A percentile compares a stretch with the other conserved stretches of the same genome.
phyloP scores from a whole-genome alignment of 2,888 invertebrate species.

The Hydropsyche betteni region DNA sequence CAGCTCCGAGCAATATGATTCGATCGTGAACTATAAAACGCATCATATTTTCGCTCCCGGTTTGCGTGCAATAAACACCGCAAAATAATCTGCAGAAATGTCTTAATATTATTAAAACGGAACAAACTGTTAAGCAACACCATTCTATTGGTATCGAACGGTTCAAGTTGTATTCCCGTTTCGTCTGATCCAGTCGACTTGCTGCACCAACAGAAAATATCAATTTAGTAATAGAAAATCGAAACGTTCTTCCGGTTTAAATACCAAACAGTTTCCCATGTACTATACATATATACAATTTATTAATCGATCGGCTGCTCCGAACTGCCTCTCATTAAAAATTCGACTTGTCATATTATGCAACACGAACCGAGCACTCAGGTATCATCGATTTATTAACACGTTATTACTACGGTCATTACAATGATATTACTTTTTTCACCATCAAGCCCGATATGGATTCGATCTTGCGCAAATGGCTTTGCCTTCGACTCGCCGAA shows the following conservation, averaged over 20 bases:
- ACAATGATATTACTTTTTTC: conserved; percentile 19
- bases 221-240: conserved; percentile 18
- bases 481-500: conserved; percentile 15
- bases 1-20: no score
- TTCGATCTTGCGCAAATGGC: not conserved
- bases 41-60: not conserved
- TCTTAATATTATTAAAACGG: conserved; percentile 44
- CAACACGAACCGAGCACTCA: conserved; percentile 4
- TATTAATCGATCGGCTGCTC: no score
- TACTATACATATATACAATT: no score
- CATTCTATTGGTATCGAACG: conserved; percentile 36
- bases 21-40: no score
- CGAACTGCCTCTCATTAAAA: conserved; percentile 2
- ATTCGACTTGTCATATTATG: conserved; percentile 27
- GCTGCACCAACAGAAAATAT: conserved; percentile 6
- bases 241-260: not conserved
- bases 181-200: conserved; percentile 38
- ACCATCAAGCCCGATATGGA: not conserved
- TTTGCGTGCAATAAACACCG: conserved; percentile 1
- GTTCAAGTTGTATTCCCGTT: conserved; percentile 37
- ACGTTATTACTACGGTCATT: conserved; percentile 23
- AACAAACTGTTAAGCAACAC: conserved; percentile 40
- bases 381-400: conserved; percentile 19
- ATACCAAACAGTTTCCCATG: no score
- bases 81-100: conserved; percentile 16